Evolutionary conservation across 1,140 invertebrate species (phyloP), one percentile per base, ranked within the genome.

Genomic region (Zaprionus ornatus): DNA sequence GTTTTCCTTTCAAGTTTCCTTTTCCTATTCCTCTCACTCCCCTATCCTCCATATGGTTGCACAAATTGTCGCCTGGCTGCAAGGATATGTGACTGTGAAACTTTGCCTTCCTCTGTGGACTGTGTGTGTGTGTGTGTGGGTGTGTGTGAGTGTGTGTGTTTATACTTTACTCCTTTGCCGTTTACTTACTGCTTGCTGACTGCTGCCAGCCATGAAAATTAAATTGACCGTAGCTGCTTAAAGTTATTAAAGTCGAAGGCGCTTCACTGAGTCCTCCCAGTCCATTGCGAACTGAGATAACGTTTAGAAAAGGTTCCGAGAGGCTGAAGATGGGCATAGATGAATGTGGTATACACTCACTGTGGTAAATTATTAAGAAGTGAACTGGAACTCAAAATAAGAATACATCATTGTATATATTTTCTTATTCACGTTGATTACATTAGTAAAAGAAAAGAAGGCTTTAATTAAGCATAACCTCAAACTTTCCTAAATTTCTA

Each of bases 171-270:
- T 74, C 85, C 80, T 80, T 76, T 77, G 72, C 37, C 67, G 59
- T 81, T 79, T 79, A 76, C 79, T 81, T 81, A 81, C 76, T 73
- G 64, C 74, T 82, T 73, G 60, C 74, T 77, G 73, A 68, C 63
- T 63, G 71, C 67, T 63, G 71, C 67, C 70, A 81, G 85, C 75
- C 85, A 90, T 90, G 81, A 90, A 91, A 90, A 91, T 91, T 91
- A 91, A 91, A 91, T 91, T 91, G 90, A 91, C 90, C 90, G 80
- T 90, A 77, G 86, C 82, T 90, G 90, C 90, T 90, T 91, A 82
- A 91, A 80, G 79, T 84, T 84, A 91, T 91, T 91, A 87, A 91
- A 90, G 85, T 65, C 74, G 59, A 74, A 71, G 73, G 57, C 54
- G 57, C 32, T 56, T 62, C 60, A 27, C 55, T 59, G 27, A 10